phyloP scores from a whole-genome alignment of 2,888 invertebrate species.

The Campoplex capitator region DNA sequence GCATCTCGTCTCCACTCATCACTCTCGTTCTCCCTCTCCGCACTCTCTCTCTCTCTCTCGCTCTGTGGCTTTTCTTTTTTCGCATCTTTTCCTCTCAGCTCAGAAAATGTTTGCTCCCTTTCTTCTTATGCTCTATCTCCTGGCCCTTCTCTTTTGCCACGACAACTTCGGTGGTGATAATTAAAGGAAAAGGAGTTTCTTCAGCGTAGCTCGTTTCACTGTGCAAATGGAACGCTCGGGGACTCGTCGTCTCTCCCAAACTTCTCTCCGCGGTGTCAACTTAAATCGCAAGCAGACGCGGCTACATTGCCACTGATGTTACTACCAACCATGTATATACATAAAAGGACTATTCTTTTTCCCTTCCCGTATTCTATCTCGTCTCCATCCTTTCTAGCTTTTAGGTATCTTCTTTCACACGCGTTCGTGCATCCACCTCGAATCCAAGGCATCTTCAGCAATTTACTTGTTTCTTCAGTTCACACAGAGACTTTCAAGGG shows the following conservation, averaged over 20 bases:
- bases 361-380: background rate
- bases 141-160: slow-evolving; percentile 34
- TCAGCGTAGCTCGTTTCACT: slow-evolving; percentile 34
- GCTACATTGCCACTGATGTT: slow-evolving; percentile 50
- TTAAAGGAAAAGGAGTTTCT: slow-evolving; percentile 63
- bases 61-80: slow-evolving; percentile 58
- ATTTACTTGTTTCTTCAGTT: slow-evolving; percentile 55
- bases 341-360: slow-evolving; percentile 16
- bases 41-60: slow-evolving; percentile 46
- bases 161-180: slow-evolving; percentile 58
- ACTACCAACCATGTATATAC: slow-evolving; percentile 8
- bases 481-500: slow-evolving; percentile 39
- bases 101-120: slow-evolving; percentile 31
- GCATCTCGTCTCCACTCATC: slow-evolving; percentile 49
- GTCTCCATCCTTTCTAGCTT: background rate
- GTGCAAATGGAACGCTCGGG: slow-evolving; percentile 47
- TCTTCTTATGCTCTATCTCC: background rate
- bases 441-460: slow-evolving; percentile 40
- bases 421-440: slow-evolving; percentile 20
- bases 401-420: slow-evolving; percentile 53
- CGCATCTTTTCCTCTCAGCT: slow-evolving; percentile 26
- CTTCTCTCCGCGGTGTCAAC: slow-evolving; percentile 62
- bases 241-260: slow-evolving; percentile 46
- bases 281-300: slow-evolving; percentile 61
- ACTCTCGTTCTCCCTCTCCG: slow-evolving; percentile 43